These are phyloP conservation scores for Scaptomyza cyrtandrae DNA, from an alignment of 2,888 invertebrate species.

Conservation along the genomic window DNA sequence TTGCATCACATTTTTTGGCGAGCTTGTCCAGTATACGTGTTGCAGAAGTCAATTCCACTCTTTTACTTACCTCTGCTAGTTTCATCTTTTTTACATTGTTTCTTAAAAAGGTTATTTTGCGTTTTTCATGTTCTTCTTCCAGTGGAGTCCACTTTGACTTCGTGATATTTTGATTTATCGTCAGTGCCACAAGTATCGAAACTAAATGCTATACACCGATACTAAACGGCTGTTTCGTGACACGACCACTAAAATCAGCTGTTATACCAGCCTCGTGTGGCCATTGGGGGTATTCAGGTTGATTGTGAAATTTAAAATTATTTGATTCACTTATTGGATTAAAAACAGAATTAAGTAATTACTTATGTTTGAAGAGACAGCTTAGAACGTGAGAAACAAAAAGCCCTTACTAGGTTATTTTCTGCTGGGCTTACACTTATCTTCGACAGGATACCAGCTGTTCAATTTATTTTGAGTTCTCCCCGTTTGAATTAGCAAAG, in stretches of 20 bases:
- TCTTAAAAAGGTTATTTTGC: constrained; percentile 56
- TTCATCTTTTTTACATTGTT: constrained; percentile 76
- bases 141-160: constrained; percentile 46
- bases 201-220: constrained; percentile 22
- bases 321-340: neutral
- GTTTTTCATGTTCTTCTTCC: constrained; percentile 55
- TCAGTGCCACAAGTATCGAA: constrained; percentile 29
- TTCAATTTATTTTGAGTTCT: constrained; percentile 10
- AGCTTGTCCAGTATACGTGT: constrained; percentile 1
- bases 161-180: constrained; percentile 49
- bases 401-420: neutral
- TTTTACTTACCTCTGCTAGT: constrained; percentile 70
- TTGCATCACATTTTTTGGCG: constrained; percentile 42
- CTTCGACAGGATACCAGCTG: constrained; percentile 4
- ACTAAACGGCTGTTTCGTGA: constrained; percentile 33
- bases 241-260: constrained; percentile 35
- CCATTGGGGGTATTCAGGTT: neutral
- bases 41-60: neutral
- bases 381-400: neutral
- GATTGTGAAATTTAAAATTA: neutral
- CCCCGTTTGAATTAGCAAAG: neutral
- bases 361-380: neutral
- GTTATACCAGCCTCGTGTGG: constrained; percentile 7
- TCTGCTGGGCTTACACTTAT: too few species aligned
- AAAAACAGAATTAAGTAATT: neutral